Conservation (phyloP, 2,888 invertebrate species). For the Caenorhabditis doughertyi region DNA sequence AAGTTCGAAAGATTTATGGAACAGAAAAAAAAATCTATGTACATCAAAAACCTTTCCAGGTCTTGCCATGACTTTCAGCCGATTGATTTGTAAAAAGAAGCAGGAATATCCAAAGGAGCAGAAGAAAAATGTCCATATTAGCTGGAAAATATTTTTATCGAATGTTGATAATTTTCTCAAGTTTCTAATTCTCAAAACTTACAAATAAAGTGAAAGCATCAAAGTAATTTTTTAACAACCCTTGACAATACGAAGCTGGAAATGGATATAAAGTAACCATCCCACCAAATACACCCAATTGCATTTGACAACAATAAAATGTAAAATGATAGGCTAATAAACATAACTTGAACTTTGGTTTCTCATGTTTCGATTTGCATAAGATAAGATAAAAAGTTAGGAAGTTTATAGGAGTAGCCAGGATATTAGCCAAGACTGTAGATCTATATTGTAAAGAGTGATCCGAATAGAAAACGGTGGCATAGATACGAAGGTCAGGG, state of each 20-base stretch:
- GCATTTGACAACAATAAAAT: conserved; percentile 21
- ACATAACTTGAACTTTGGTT: neutral
- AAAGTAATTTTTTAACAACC: neutral
- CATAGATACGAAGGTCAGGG: conserved; percentile 2
- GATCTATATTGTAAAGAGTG: neutral
- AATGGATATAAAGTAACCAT: conserved; percentile 30
- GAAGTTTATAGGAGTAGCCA: conserved; percentile 17
- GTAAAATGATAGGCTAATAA: neutral
- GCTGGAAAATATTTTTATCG: neutral
- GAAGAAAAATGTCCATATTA: neutral
- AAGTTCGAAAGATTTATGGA: too few relatives aligned
- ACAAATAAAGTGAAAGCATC: conserved; percentile 13
- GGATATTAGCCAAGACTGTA: neutral
- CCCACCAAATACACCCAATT: conserved; percentile 6
- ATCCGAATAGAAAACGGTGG: conserved; percentile 3
- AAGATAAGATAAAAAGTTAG: conserved; percentile 8
- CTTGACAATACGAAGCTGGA: conserved; percentile 14
- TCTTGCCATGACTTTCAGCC: neutral
- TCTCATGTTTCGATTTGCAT: conserved; percentile 24
- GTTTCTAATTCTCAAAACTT: neutral
- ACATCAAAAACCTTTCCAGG: conserved; percentile 25
- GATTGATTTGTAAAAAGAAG: neutral
- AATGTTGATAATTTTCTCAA: too few relatives aligned
- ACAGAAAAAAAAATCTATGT: neutral
- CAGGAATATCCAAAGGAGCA: neutral